Base-by-base conservation (phyloP, 2,888 invertebrate genomes). In the Polymixis lichenea region DNA sequence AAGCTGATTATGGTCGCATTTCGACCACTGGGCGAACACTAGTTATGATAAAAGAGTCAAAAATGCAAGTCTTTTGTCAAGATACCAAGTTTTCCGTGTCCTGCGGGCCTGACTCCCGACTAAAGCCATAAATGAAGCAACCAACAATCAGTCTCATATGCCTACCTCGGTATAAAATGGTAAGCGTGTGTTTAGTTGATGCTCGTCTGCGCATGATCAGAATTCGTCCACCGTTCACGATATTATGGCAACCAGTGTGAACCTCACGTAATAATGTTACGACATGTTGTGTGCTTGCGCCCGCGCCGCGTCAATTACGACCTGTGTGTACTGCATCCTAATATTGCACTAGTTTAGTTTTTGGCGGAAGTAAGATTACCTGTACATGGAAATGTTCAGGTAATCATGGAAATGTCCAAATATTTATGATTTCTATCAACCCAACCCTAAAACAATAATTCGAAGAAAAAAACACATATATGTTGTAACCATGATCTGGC, bases 251-350 rank as follows among this genome's bases (percentile, higher is more conserved):
- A 43, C 46, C 64, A 75, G 88, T 88, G 88, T 80, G 80, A 88
- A 88, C 55, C 58, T 69, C 88, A 85, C 88, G 88, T 83, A 88
- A 88, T 38, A n/a, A 58, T n/a, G 69, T 88, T 84, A 79, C 88
- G 61, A 72, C 72, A 88, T n/a, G 65, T 55, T 38, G 65, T 76
- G 80, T 32, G 17, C 11, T 43, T 19, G 51, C 43, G 61, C 22
- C 43, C 11, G 43, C 43, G 51, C 28, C 72, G 82, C 74, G 71
- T 32, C 77, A 80, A 84, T 82, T 85, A 85, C 74, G 60, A 62
- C 11, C 13, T 25, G 25, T 75, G 83, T 66, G 78, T 46, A 19
- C 65, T 28, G 84, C 86, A 86, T 86, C 64, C 51, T 72, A 86
- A 87, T 74, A 38, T 6, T 60, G 81, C 17, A 61, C 76, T 38